phyloP scores from a whole-genome alignment of 2,888 invertebrate species.

The Nymphalis c-album region DNA sequence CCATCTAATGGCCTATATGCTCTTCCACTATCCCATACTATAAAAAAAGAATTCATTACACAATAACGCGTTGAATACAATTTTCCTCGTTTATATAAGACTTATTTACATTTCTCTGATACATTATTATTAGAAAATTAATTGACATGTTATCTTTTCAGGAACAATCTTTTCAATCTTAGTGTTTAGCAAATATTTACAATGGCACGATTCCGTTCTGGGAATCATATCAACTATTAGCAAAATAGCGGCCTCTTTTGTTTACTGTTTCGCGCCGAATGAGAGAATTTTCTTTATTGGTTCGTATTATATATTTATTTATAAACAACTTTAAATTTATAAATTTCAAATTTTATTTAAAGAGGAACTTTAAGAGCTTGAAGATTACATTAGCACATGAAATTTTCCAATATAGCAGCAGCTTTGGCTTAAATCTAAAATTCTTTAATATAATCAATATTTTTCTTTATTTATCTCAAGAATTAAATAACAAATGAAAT shows the following conservation, averaged over 20 bases:
- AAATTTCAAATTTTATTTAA: not conserved
- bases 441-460: no score
- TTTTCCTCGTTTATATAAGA: not conserved
- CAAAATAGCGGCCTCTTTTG: slow-evolving; percentile 89
- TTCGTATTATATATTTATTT: slow-evolving; percentile 47
- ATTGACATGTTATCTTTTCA: slow-evolving; percentile 44
- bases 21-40: no score
- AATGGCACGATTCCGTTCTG: slow-evolving; percentile 89
- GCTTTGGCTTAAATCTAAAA: no score
- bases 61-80: no score
- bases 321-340: not conserved
- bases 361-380: not conserved
- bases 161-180: slow-evolving; percentile 65
- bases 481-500: no score
- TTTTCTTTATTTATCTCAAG: no score
- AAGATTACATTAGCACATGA: not conserved
- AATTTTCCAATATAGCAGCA: no score
- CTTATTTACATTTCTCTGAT: not conserved
- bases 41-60: no score
- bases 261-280: slow-evolving; percentile 89
- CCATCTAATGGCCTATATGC: no score
- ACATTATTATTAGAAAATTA: not conserved
- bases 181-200: slow-evolving; percentile 71
- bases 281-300: slow-evolving; percentile 88
- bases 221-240: slow-evolving; percentile 90